Evolutionary conservation across 2,113 vertebrate genomes (phyloP).

Genomic region (Urocitellus parryii): DNA sequence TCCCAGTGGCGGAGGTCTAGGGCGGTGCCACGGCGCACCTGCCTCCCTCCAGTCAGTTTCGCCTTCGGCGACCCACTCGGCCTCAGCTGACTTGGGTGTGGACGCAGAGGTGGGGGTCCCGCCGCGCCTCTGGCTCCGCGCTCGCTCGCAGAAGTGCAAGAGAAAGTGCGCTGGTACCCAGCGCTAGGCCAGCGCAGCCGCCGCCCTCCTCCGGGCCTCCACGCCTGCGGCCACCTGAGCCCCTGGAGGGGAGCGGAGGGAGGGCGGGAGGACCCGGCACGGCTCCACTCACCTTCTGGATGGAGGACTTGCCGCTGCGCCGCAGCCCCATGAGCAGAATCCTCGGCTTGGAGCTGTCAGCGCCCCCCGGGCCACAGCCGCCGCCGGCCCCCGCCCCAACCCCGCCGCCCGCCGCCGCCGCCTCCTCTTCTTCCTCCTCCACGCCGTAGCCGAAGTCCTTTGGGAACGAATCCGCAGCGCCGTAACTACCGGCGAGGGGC

Average conservation of each 20-base stretch:
- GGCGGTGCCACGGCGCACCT: constrained; percentile 56
- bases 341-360: constrained; percentile 94
- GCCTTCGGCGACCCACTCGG: background rate
- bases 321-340: constrained; percentile 97
- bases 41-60: constrained; percentile 23
- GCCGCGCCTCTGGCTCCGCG: background rate
- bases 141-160: background rate
- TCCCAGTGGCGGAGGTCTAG: constrained; percentile 30
- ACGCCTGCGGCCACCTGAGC: constrained; percentile 31
- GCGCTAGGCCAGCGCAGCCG: constrained; percentile 20
- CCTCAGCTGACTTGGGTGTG: constrained; percentile 42
- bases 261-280: background rate
- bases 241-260: background rate
- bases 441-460: constrained; percentile 98
- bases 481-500: constrained; percentile 93
- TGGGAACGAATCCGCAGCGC: constrained; percentile 95
- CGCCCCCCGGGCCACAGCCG: constrained; percentile 87
- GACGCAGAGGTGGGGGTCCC: constrained; percentile 25
- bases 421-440: constrained; percentile 96
- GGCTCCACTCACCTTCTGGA: constrained; percentile 94
- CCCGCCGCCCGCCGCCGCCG: constrained; percentile 78
- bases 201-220: constrained; percentile 57
- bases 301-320: constrained; percentile 98
- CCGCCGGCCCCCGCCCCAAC: constrained; percentile 84
- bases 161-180: constrained; percentile 31